Percentiles rank a stretch among this genome's conserved stretches.
These are phyloP conservation scores for Melanchra persicariae DNA, from an alignment of 2,888 invertebrate genomes.

Conservation along the genomic window DNA sequence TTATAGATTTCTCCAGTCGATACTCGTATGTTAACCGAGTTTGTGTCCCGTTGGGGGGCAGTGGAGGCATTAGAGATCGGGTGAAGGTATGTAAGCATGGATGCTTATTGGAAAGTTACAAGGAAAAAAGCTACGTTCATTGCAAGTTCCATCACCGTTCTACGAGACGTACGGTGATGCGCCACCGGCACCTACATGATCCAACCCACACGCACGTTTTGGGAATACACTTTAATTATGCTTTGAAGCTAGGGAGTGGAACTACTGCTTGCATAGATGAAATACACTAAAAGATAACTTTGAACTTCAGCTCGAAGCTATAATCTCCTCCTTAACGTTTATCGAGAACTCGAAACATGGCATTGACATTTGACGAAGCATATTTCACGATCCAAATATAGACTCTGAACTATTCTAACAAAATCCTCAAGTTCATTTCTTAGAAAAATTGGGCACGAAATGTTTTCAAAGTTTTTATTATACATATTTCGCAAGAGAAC, in stretches of 20 bases:
- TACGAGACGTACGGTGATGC: neutral
- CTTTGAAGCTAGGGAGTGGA: neutral
- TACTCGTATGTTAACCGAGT: constrained; percentile 32
- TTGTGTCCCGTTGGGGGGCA: constrained; percentile 26
- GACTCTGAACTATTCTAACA: constrained; percentile 48
- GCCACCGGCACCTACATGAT: neutral
- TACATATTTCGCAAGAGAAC: constrained; percentile 67
- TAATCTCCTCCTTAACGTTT: constrained; percentile 16
- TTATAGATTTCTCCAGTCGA: constrained; percentile 55
- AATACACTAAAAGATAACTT: neutral
- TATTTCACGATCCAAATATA: constrained; percentile 48
- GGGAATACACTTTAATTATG: too few relatives aligned
- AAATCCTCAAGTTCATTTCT: constrained; percentile 48
- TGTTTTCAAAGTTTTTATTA: constrained; percentile 60
- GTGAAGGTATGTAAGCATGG: constrained; percentile 11
- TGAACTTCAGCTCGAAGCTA: constrained; percentile 7
- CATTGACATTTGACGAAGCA: constrained; percentile 56
- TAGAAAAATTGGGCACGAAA: constrained; percentile 60
- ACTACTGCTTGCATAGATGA: neutral
- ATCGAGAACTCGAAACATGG: constrained; percentile 27
- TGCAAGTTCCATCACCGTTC: too few relatives aligned
- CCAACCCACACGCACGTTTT: too few relatives aligned
- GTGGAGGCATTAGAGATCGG: constrained; percentile 18
- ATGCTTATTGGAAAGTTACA: constrained; percentile 28
- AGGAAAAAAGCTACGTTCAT: constrained; percentile 2